Evolutionary conservation across 1,140 invertebrate species (phyloP).

Genomic region (Metopolophium dirhodum): DNA sequence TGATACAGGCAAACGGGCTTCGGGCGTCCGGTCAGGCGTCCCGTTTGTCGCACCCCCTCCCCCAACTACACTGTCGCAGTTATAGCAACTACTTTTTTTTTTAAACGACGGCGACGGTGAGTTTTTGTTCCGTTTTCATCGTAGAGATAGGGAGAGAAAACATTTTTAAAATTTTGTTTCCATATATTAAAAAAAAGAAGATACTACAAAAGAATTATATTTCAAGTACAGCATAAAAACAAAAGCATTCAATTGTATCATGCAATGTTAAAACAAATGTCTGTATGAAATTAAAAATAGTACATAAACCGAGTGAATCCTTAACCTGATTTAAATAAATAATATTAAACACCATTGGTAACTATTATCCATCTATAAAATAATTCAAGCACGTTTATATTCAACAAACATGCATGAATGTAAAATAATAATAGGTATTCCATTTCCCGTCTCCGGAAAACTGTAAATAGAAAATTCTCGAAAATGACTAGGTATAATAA

Average conservation of each 20-base stretch:
- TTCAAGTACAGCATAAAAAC: not conserved
- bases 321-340: not conserved
- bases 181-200: conserved; percentile 40
- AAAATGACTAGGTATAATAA: not conserved
- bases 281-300: not conserved
- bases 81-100: conserved; percentile 17
- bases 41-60: conserved; percentile 39
- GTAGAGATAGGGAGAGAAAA: conserved; percentile 1
- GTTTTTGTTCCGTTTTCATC: conserved; percentile 37
- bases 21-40: conserved; percentile 44
- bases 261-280: conserved; percentile 14
- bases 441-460: not conserved
- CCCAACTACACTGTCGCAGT: not conserved
- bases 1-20: conserved; percentile 44
- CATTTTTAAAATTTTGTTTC: conserved; percentile 34
- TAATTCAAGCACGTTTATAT: not conserved
- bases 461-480: not conserved
- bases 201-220: conserved; percentile 28
- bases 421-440: not conserved
- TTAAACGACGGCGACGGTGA: not conserved
- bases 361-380: not conserved
- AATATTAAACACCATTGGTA: not conserved
- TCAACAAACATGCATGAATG: not conserved
- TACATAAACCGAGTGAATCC: not conserved
- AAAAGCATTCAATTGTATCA: not conserved